Evolutionary conservation across 2,888 invertebrate genomes (phyloP).

Genomic region (Himalopsyche tibetana): DNA sequence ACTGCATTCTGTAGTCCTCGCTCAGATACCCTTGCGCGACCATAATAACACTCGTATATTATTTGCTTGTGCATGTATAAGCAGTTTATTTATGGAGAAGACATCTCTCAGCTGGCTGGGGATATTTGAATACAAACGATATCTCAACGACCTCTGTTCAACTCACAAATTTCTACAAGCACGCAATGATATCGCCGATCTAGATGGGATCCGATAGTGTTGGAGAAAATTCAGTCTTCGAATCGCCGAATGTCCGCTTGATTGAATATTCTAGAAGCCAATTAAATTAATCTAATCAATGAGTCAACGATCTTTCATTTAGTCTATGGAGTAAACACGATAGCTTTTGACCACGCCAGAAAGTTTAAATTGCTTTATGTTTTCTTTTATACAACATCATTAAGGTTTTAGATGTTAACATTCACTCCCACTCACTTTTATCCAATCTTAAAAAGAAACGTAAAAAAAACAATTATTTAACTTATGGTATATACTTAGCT

Average conservation of each 20-base stretch:
- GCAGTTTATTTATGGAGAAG: not conserved
- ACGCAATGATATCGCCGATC: constrained; percentile 32
- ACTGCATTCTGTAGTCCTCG: not conserved
- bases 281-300: constrained; percentile 36
- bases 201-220: constrained; percentile 1
- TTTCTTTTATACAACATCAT: too few relatives aligned
- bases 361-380: too few relatives aligned
- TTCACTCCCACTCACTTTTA: too few relatives aligned
- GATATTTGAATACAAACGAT: constrained; percentile 36
- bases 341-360: too few relatives aligned
- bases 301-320: constrained; percentile 4
- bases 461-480: too few relatives aligned
- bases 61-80: constrained; percentile 18
- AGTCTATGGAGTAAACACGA: too few relatives aligned
- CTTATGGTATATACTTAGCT: too few relatives aligned
- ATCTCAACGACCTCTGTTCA: constrained; percentile 20
- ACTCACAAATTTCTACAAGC: constrained; percentile 7
- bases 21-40: not conserved
- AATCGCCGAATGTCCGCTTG: constrained; percentile 15
- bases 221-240: constrained; percentile 6
- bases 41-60: constrained; percentile 8
- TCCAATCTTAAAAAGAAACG: too few relatives aligned
- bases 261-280: constrained; percentile 7
- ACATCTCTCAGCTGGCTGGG: not conserved
- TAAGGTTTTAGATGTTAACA: too few relatives aligned